Base-by-base conservation (phyloP, 2,888 invertebrate genomes). In the Andrena minutula region DNA sequence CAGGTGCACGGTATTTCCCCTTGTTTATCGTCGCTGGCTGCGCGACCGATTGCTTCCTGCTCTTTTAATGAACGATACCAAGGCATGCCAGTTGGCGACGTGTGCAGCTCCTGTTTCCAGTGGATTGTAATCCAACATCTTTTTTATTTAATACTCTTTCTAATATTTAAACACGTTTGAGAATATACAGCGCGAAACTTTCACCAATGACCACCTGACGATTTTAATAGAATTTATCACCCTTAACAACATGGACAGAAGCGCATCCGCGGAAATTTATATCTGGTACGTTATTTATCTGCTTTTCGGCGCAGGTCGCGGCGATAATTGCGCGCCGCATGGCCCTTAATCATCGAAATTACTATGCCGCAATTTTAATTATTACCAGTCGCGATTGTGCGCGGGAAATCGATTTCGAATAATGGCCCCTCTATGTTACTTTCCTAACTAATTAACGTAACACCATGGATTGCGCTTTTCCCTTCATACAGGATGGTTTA, bases 301-400 rank as follows among this genome's bases (percentile, higher is more conserved):
- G 70, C 58, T 83, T 82, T 83, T 72, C 72, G 75, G 53, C 60
- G 63, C 60, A 56, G n/a, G 20, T 32, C 47, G 8, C 10, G 69
- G 64, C 76, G 82, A 77, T 82, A 82, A 83, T 83, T 82, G 82
- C 83, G 72, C 73, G 47, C 63, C 56, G 47, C 64, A 35, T 58
- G 72, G 58, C 82, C 74, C 82, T 83, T 83, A 83, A 83, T 83
- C 83, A 83, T 83, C 71, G 68, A 49, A 82, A 83, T 83, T 83
- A 82, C 82, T 83, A 82, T 83, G 77, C 77, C 61, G 77, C 75
- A 77, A 83, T 82, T 83, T 83, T 83, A 83, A 82, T 83, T 83
- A 83, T 82, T 75, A 77, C 77, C 74, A 41, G 74, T 65, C 71
- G 69, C 77, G 77, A 83, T 83, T 82, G 82, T 77, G 60, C 68